Percentiles rank a stretch among this genome's conserved stretches.
phyloP scores from a whole-genome alignment of 2,797 vertebrate species.

The Xerus rutilus region DNA sequence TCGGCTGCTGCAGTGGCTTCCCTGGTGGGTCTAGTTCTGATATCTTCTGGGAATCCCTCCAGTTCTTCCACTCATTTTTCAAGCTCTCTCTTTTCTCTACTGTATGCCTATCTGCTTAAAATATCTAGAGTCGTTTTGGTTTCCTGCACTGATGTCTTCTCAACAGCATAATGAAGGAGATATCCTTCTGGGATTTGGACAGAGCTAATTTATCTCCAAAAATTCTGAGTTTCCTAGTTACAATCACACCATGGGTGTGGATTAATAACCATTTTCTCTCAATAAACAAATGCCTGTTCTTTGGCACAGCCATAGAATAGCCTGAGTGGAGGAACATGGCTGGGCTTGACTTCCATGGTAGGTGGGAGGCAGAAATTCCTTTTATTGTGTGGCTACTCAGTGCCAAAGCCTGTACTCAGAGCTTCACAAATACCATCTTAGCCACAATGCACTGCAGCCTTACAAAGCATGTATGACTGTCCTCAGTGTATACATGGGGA shows the following conservation, averaged over 20 bases:
- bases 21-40: background rate
- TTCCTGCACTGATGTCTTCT: conserved; percentile 33
- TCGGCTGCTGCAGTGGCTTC: background rate
- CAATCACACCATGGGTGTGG: background rate
- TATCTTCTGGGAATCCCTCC: background rate
- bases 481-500: background rate
- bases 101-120: background rate
- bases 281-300: conserved; percentile 44
- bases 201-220: conserved; percentile 21
- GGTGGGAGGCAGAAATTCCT: background rate
- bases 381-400: background rate
- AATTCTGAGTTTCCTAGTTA: conserved; percentile 55
- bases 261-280: conserved; percentile 57
- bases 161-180: conserved; percentile 6
- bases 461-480: background rate
- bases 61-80: background rate
- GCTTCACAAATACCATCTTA: background rate
- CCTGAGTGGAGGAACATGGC: background rate
- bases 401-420: background rate
- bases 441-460: background rate
- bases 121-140: background rate
- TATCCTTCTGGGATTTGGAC: background rate
- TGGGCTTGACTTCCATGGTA: background rate
- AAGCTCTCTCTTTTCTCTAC: background rate
- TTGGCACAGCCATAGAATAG: background rate